These are phyloP conservation scores for Buteo buteo DNA, from an alignment of 2,113 vertebrate genomes.

Conservation along the genomic window DNA sequence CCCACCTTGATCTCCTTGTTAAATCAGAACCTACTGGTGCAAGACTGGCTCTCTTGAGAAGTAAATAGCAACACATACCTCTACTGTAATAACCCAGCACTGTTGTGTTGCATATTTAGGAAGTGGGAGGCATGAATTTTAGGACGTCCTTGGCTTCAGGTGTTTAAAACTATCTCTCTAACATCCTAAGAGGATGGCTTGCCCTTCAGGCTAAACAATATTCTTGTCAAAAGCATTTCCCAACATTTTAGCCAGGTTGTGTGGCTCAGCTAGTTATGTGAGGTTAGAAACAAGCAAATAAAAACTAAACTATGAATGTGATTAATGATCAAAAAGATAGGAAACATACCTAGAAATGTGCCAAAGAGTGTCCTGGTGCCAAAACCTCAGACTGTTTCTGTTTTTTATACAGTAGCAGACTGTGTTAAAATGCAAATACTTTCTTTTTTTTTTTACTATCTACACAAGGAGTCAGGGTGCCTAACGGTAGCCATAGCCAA, in stretches of 20 bases:
- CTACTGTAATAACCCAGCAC: background rate
- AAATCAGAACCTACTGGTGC: background rate
- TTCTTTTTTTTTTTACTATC: background rate
- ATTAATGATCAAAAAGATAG: background rate
- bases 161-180: background rate
- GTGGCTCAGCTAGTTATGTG: background rate
- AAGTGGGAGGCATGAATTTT: background rate
- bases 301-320: background rate
- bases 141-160: background rate
- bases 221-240: background rate
- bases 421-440: background rate
- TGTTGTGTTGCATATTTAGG: background rate
- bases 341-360: background rate
- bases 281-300: background rate
- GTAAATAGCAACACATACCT: background rate
- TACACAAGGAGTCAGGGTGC: background rate
- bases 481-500: background rate
- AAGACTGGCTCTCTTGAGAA: background rate
- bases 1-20: background rate
- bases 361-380: background rate
- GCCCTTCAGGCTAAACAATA: background rate
- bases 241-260: background rate
- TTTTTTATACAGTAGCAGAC: rapidly evolving
- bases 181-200: background rate
- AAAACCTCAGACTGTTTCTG: background rate